Evolutionary conservation across 1,140 invertebrate species (phyloP), one percentile per base, ranked within the genome.

Genomic region (Drosophila virilis): DNA sequence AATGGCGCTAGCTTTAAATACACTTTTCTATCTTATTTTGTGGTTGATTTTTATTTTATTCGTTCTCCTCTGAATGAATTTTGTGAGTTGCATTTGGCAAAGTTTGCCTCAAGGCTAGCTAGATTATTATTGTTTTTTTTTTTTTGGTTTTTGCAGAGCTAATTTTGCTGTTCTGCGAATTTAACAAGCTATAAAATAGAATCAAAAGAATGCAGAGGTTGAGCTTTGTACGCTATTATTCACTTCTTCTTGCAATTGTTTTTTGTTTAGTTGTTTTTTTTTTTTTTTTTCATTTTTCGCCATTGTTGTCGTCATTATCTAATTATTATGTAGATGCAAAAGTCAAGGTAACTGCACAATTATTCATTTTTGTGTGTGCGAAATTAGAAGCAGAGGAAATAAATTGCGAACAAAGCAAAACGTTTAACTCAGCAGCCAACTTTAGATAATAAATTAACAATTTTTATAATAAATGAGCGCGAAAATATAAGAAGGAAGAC

Each of bases 261-360:
- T 77, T 76, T 62, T 71, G 66, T 54, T 69, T 77, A 38, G 58
- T 74, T 65, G 1, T n/a, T n/a, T n/a, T 59, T 81, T 68, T 69
- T 74, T 61, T 37, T 15, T 40, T 60, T 35, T 45, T 40, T 45
- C 2, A 8, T 42, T 12, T 42, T 42, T 10, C 10, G 48, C 7
- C 12, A 13, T 79, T 74, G 59, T 42, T 60, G 60, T 48, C 74
- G 69, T 80, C 76, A 86, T 86, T 86, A 88, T 86, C 83, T 86
- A 86, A 88, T 88, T 88, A 83, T 86, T 60, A 66, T 70, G 65
- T 51, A 68, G 68, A 88, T 86, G 83, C 83, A 86, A 86, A 82
- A 86, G 83, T 88, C 83, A 86, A 86, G 83, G 83, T 65, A 71
- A 88, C 46, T 88, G 79, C 83, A 83, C 69, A 83, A 88, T 88